Percentiles rank a stretch among this genome's conserved stretches.
phyloP scores from a whole-genome alignment of 2,888 invertebrate genomes.

The Crossocerus cetratus region DNA sequence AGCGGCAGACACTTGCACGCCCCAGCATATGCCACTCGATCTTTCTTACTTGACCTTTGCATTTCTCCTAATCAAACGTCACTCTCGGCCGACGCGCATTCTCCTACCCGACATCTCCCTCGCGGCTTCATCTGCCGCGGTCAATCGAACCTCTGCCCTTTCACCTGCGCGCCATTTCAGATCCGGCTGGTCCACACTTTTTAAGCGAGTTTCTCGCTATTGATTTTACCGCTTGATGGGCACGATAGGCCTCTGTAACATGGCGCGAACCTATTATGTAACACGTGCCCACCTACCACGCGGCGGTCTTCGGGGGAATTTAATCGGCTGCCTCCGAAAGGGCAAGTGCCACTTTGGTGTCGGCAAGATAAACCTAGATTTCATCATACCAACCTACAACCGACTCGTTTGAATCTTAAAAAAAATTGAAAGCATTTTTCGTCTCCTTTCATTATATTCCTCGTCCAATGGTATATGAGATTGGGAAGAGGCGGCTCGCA shows the following conservation, averaged over 20 bases:
- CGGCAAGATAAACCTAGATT: too few relatives aligned
- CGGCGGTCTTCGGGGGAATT: constrained; percentile 5
- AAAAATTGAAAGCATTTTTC: too few relatives aligned
- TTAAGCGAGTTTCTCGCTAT: constrained; percentile 45
- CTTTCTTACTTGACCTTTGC: neutral
- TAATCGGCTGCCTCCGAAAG: constrained; percentile 8
- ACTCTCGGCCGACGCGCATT: neutral
- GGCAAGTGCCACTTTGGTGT: neutral
- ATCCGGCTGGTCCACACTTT: constrained; percentile 10
- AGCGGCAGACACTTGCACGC: neutral
- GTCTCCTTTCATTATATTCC: too few relatives aligned
- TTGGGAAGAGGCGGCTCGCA: too few relatives aligned
- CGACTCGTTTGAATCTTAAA: too few relatives aligned
- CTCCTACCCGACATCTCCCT: neutral
- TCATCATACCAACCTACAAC: too few relatives aligned
- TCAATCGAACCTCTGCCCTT: neutral
- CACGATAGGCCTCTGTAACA: constrained; percentile 41
- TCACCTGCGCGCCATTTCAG: neutral
- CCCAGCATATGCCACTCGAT: neutral
- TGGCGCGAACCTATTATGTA: constrained; percentile 44
- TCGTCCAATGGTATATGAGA: too few relatives aligned
- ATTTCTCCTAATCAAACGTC: constrained; percentile 1
- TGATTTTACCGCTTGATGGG: constrained; percentile 29
- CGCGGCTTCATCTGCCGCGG: neutral
- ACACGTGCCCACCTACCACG: constrained; percentile 36